These are phyloP conservation scores for Tiliqua scincoides DNA, from an alignment of 2,113 vertebrate species.

Conservation along the genomic window DNA sequence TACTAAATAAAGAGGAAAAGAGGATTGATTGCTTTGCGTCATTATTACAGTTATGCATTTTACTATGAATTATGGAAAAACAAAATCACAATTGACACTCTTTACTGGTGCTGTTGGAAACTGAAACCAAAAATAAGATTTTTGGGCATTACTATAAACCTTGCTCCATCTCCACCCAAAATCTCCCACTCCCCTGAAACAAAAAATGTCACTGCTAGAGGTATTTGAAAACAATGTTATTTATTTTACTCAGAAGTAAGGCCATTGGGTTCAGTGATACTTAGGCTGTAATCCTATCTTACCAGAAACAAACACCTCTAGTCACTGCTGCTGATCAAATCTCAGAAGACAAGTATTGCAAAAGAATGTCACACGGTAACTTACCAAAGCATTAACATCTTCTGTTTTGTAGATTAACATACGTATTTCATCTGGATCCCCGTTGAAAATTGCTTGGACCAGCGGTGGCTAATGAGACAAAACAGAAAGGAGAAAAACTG, in stretches of 20 bases:
- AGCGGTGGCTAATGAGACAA: slow-evolving; percentile 86
- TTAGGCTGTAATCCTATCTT: too few relatives aligned
- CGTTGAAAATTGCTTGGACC: slow-evolving; percentile 95
- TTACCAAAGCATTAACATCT: slow-evolving; percentile 95
- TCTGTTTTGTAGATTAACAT: slow-evolving; percentile 97
- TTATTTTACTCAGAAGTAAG: too few relatives aligned
- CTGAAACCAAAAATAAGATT: too few relatives aligned
- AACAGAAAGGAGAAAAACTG: slow-evolving; percentile 16
- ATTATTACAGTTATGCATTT: too few relatives aligned
- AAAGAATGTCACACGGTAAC: slow-evolving; percentile 36
- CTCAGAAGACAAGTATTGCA: neutral
- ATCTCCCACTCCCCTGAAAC: neutral
- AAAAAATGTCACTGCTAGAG: neutral
- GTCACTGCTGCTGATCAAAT: neutral
- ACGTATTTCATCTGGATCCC: slow-evolving; percentile 94
- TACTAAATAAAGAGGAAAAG: too few relatives aligned
- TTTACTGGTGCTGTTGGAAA: too few relatives aligned
- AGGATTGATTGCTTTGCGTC: too few relatives aligned
- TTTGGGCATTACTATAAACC: neutral
- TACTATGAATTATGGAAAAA: too few relatives aligned
- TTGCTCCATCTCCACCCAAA: neutral
- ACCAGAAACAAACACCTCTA: too few relatives aligned
- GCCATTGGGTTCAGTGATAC: too few relatives aligned
- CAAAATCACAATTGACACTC: too few relatives aligned
- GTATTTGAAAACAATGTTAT: too few relatives aligned